Conservation (phyloP, 53 echinoderm and acorn worm species). For the Actinopyga echinites region DNA sequence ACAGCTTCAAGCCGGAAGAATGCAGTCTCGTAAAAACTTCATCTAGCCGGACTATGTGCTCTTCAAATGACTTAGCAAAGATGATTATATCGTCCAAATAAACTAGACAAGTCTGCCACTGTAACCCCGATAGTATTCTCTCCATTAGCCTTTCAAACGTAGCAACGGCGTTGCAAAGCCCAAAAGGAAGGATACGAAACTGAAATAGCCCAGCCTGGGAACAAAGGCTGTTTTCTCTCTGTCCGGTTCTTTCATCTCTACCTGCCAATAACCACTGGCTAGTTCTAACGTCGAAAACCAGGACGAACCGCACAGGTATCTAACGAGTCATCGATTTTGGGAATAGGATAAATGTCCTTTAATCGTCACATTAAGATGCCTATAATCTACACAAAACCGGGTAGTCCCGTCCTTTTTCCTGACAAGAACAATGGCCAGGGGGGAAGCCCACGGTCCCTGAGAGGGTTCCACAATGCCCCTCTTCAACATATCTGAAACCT, state of each 20-base stretch:
- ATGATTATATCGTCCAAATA: slow-evolving; percentile 26
- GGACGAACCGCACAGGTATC: slow-evolving; percentile 9
- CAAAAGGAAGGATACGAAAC: slow-evolving; percentile 28
- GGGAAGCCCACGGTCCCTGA: background rate
- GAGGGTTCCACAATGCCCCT: slow-evolving; percentile 4
- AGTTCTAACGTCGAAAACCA: slow-evolving; percentile 32
- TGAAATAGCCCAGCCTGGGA: slow-evolving; percentile 18
- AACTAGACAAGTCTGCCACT: background rate
- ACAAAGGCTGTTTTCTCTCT: slow-evolving; percentile 38
- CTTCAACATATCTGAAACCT: background rate
- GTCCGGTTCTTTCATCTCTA: background rate
- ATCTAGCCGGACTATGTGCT: background rate
- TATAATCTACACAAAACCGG: slow-evolving; percentile 15
- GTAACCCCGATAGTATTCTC: background rate
- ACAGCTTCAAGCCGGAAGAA: background rate
- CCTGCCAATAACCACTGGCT: slow-evolving; percentile 40
- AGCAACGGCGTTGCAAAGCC: slow-evolving; percentile 4
- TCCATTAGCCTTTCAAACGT: slow-evolving; percentile 35
- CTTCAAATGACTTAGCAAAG: background rate
- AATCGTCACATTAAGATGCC: background rate
- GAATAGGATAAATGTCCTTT: slow-evolving; percentile 19
- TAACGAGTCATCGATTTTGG: slow-evolving; percentile 13
- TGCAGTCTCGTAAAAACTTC: background rate
- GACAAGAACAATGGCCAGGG: background rate
- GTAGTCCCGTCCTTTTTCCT: background rate